Base-by-base conservation (phyloP, 2,888 invertebrate genomes). In the Agrochola macilenta region DNA sequence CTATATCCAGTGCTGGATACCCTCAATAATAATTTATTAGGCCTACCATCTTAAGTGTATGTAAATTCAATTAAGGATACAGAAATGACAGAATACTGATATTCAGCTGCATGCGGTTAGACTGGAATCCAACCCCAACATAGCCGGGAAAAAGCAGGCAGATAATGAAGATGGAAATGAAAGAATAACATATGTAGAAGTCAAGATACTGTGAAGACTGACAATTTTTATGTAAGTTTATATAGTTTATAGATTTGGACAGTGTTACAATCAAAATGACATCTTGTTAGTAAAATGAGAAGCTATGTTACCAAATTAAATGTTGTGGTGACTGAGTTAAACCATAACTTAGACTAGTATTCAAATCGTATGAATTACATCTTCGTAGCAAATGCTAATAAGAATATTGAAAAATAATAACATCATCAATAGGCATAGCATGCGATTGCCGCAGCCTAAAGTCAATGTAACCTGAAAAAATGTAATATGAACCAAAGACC, bases 381-480 rank as follows among this genome's bases (percentile, higher is more conserved):
- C 17, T 23, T 58, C 30, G 49, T 52, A 17, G 5, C 35, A 61
- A 76, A 74, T 57, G 35, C 82, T 64, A 74, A 65, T 76, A 76
- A 69, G 70, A 81, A 71, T 49, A 64, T 57, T 5, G 20, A 72
- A 60, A 76, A 65, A 52, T 30, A 81, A 74, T 64, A 81, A 84
- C 46, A 82, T 61, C 23, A 52, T 23, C 9, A 49, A 52, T 46
- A 17, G 73, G 68, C 70, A 70, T 61, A 76, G 69, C 72, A 69
- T 69, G 68, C 35, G 0, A 61, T n/a, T 60, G 49, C 46, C 57
- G 2, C 23, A 52, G 52, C 52, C 61, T 43, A n/a, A 23, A 63
- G 35, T 68, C 57, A 81, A 71, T 54, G 26, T 73, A 52, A 81
- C 74, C 69, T 82, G 82, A 77, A 83, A 83, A 75, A 64, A 73